Evolutionary conservation across 2,797 vertebrate species (phyloP), one percentile per base, ranked within the genome.

Genomic region (Paratrypauchen microcephalus): DNA sequence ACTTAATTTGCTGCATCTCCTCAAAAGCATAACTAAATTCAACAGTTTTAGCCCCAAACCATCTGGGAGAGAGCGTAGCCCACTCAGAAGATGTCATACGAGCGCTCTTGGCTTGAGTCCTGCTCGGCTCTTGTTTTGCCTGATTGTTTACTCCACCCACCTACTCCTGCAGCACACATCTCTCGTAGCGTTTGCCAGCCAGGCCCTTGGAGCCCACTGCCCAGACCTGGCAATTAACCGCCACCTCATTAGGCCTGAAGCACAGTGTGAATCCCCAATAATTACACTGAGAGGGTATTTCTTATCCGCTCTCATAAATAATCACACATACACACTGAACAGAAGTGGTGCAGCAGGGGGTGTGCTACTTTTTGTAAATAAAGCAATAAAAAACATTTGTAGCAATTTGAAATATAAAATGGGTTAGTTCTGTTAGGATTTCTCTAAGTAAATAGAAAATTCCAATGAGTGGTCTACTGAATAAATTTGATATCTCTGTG

Each of bases 221-320:
- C 77, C 67, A 19, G 67, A 86, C 80, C 69, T 60, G 32, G 75
- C 81, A 85, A 88, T 87, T 87, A 86, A 77, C 73, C 36, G 36
- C 77, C 73, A 76, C 76, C 80, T 87, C 81, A 86, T 90, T 90
- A 88, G 78, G 30, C 78, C 68, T 65, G 66, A 74, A 84, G 86
- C 76, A 2, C 76, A 66, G 78, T 77, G 75, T 82, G 81, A 86
- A 79, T 82, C 72, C 60, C 60, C 39, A 80, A 79, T 87, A 87
- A 86, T 86, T 78, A 80, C 75, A 71, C 60, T 60, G 74, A 66
- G 71, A 45, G 41, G 6, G 70, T 67, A 68, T 56, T 63, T 18
- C 5, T 60, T 7, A 16, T 30, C 26, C 26, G n/a, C 11, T 19
- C 30, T 28, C 58, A 36, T 60, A 60, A 61, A 41, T n/a, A 61